phyloP scores from a whole-genome alignment of 1,140 invertebrate species.

The Dysdera silvatica region DNA sequence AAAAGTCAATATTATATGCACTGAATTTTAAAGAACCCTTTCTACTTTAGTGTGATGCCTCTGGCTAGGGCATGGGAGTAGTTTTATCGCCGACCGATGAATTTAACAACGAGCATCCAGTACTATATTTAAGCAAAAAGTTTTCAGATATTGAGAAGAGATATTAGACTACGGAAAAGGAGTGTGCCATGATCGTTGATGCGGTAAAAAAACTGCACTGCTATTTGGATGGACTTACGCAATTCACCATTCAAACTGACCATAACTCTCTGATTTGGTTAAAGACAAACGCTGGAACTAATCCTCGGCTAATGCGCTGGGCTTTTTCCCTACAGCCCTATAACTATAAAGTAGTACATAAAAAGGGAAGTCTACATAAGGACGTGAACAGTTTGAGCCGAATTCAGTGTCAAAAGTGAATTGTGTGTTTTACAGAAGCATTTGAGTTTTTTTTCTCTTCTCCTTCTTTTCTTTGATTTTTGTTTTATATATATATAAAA shows the following conservation, averaged over 20 bases:
- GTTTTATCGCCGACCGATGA: no score
- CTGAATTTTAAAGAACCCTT: no score
- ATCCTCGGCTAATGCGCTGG: constrained; percentile 46
- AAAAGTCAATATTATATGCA: no score
- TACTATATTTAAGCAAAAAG: background rate
- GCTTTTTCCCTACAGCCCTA: constrained; percentile 46
- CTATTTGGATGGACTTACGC: constrained; percentile 45
- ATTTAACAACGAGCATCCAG: constrained; percentile 1
- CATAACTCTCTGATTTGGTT: constrained; percentile 48
- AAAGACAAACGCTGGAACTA: constrained; percentile 41
- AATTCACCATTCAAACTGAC: constrained; percentile 50
- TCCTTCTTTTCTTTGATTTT: no score
- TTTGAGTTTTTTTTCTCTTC: no score
- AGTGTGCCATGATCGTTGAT: constrained; percentile 49
- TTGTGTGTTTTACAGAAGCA: no score
- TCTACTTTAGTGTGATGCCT: no score
- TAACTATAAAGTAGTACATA: constrained; percentile 44
- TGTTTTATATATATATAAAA: no score
- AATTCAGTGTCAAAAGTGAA: no score
- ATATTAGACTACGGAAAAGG: constrained; percentile 46
- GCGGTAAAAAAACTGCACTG: constrained; percentile 45
- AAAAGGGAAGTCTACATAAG: constrained; percentile 36
- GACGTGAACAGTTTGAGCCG: constrained; percentile 1
- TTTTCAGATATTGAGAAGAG: constrained; percentile 44
- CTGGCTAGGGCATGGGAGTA: no score